Evolutionary conservation across 2,797 vertebrate species (phyloP).

Genomic region (Saguinus oedipus): DNA sequence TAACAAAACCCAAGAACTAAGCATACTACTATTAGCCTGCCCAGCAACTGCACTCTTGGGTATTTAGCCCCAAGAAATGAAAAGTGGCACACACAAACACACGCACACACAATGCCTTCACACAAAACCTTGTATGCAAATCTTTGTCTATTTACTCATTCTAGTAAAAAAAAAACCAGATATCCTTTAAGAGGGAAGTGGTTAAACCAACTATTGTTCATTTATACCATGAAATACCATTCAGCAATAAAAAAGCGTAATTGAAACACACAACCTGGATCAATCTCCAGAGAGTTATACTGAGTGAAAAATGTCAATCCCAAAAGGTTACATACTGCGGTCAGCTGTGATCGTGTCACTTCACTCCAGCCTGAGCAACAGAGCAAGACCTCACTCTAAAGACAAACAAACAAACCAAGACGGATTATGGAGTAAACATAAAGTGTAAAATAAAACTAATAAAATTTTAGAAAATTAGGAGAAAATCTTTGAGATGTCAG

Average conservation of each 20-base stretch:
- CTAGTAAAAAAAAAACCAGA: neutral
- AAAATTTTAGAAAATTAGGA: neutral
- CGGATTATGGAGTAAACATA: neutral
- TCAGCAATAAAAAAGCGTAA: neutral
- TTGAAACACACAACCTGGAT: neutral
- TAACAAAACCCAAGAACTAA: neutral
- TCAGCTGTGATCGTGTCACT: neutral
- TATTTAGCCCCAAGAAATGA: neutral
- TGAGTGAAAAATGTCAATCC: neutral
- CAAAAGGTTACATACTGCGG: neutral
- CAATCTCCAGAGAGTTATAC: neutral
- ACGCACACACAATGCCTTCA: neutral
- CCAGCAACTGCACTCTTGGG: neutral
- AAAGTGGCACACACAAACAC: neutral
- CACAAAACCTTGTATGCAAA: neutral
- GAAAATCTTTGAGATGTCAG: neutral
- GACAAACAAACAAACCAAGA: neutral
- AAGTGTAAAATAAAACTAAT: neutral
- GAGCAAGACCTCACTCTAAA: neutral
- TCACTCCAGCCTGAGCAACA: neutral
- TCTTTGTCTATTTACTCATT: neutral
- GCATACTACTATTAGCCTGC: neutral
- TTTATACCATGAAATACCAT: neutral
- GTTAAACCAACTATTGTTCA: neutral
- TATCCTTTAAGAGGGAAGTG: neutral